A percentile compares a stretch with the other conserved stretches of the same genome.
Conservation (phyloP, 2,888 invertebrate genomes). For the Lottia gigantea region DNA sequence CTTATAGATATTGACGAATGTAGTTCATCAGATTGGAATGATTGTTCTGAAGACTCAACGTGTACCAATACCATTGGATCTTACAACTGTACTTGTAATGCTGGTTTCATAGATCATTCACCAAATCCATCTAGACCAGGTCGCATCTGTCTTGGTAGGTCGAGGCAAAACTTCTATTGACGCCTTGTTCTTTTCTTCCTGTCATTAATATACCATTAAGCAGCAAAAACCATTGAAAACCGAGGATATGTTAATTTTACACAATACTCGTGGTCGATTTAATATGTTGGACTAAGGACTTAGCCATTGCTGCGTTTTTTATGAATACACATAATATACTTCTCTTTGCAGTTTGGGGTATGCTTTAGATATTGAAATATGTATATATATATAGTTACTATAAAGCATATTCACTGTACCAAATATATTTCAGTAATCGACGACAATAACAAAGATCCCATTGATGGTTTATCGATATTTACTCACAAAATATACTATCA, state of each 20-base stretch:
- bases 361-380: too few relatives aligned
- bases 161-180: too few relatives aligned
- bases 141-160: conserved; percentile 37
- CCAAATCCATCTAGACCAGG: conserved; percentile 29
- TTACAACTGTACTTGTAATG: conserved; percentile 39
- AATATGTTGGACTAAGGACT: too few relatives aligned
- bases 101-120: conserved; percentile 40
- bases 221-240: too few relatives aligned
- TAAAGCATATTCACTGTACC: background rate
- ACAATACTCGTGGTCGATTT: too few relatives aligned
- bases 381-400: too few relatives aligned
- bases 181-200: too few relatives aligned
- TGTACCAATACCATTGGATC: conserved; percentile 40
- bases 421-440: conserved; percentile 34
- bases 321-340: too few relatives aligned
- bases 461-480: conserved; percentile 26
- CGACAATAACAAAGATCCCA: conserved; percentile 35
- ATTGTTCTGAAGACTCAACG: conserved; percentile 37
- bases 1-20: conserved; percentile 48
- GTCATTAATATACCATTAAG: background rate
- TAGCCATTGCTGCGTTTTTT: too few relatives aligned
- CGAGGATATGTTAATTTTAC: too few relatives aligned
- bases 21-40: conserved; percentile 29
- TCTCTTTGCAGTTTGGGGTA: too few relatives aligned
- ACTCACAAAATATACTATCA: conserved; percentile 24